Evolutionary conservation across 2,888 invertebrate species (phyloP).

Genomic region (Sisyra terminalis): DNA sequence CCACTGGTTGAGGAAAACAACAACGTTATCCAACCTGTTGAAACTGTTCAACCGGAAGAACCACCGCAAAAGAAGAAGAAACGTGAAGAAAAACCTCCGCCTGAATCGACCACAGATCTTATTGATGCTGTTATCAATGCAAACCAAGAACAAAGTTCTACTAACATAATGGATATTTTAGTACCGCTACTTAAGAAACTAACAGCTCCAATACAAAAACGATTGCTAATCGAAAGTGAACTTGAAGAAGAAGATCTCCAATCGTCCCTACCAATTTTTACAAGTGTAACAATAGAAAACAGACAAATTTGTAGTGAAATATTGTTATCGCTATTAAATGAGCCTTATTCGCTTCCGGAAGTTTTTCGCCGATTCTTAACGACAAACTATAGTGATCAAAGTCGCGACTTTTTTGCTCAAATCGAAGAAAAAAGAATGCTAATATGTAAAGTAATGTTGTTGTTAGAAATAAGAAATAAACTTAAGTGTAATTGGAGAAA

Average conservation of each 20-base stretch:
- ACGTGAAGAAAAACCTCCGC: background rate
- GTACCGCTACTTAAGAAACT: background rate
- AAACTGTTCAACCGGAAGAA: background rate
- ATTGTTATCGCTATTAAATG: background rate
- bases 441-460: conserved; percentile 5
- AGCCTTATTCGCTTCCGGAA: background rate
- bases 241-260: conserved; percentile 3
- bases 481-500: no score
- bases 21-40: no score
- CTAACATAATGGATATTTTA: background rate
- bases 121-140: background rate
- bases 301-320: conserved; percentile 4
- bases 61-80: background rate
- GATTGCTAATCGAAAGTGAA: background rate
- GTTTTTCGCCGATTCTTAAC: conserved; percentile 2
- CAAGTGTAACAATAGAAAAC: background rate
- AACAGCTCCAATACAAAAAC: background rate
- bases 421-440: conserved; percentile 1
- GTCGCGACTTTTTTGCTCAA: background rate
- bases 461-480: conserved; percentile 4
- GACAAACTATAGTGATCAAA: background rate
- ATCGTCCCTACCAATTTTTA: conserved; percentile 3
- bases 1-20: no score
- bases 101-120: no score
- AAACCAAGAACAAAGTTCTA: background rate